Base-by-base conservation (phyloP, 2,113 vertebrate species). In the Semicossyphus pulcher region DNA sequence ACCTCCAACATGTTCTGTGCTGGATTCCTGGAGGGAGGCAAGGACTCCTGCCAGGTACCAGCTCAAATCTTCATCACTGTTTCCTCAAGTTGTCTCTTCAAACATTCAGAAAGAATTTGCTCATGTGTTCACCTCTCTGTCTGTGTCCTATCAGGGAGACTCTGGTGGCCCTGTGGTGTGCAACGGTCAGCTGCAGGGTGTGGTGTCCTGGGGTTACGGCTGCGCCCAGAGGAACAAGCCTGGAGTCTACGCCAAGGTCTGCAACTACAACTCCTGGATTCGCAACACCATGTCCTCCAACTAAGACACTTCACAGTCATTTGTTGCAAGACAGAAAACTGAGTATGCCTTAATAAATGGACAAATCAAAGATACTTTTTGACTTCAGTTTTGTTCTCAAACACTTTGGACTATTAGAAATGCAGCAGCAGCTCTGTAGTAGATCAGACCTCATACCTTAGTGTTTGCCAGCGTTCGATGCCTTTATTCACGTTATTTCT, bases 11-110 rank as follows among this genome's bases (percentile, higher is more conserved):
- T 97, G 96, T 83, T 97, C 48, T 97, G 96, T 5, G 86, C 94
- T 0, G 97, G 97, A 86, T 97, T 78, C 89, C 16, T 97, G 0
- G 94, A 96, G 67, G 97, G 96, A 86, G 96, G 95, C 75, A 97
- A 96, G 85, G 96, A 98, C 70, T 96, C 96, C 53, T 97, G 97
- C 93, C 96, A 97, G 96, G 97, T 97, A 87, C 44, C 26, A 70
- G 28, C 57, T 31, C 9, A 29, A 64, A 7, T 21, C 4, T 4
- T 29, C 16, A 11, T 16, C 16, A 37, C 10, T 2, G 4, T 29
- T 29, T 61, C 20, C 52, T 11, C 11, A 23, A 23, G 18, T 21
- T 4, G 25, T 59, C 3, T 37, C 8, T 12, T 0, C 31, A 28
- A 42, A 66, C 11, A 11, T n/a, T 67, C 26, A 57, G 3, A 59